phyloP scores from a whole-genome alignment of 1,140 invertebrate species.

The Heliconius himera region DNA sequence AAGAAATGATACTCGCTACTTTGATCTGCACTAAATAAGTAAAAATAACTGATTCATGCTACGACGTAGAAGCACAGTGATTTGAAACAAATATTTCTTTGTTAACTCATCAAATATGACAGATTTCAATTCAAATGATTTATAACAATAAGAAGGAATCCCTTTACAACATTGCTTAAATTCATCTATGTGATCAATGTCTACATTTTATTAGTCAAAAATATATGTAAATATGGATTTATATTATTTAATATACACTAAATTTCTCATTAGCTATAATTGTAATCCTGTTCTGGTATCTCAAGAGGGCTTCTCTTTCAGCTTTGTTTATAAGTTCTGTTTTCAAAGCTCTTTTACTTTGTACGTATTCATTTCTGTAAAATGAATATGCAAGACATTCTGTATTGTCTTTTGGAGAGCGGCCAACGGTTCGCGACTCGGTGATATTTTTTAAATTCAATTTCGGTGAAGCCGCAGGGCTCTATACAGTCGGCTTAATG shows the following conservation, averaged over 20 bases:
- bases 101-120: neutral
- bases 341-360: slow-evolving; percentile 50
- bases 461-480: slow-evolving; percentile 73
- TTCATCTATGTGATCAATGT: too few relatives aligned
- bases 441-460: slow-evolving; percentile 81
- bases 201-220: too few relatives aligned
- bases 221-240: neutral
- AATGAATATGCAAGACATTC: slow-evolving; percentile 73
- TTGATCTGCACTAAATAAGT: neutral
- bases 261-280: slow-evolving; percentile 21
- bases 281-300: slow-evolving; percentile 24
- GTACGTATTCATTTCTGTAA: slow-evolving; percentile 71
- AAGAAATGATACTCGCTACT: neutral
- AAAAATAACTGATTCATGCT: neutral
- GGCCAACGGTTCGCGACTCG: slow-evolving; percentile 72
- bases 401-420: slow-evolving; percentile 76
- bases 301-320: slow-evolving; percentile 32
- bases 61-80: neutral
- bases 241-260: neutral
- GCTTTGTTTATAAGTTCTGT: slow-evolving; percentile 38
- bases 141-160: neutral
- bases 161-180: too few relatives aligned
- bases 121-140: neutral
- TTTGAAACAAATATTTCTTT: neutral
- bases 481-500: slow-evolving; percentile 74